Evolutionary conservation across 2,797 vertebrate species (phyloP).

Genomic region (Acropternis orthonyx): DNA sequence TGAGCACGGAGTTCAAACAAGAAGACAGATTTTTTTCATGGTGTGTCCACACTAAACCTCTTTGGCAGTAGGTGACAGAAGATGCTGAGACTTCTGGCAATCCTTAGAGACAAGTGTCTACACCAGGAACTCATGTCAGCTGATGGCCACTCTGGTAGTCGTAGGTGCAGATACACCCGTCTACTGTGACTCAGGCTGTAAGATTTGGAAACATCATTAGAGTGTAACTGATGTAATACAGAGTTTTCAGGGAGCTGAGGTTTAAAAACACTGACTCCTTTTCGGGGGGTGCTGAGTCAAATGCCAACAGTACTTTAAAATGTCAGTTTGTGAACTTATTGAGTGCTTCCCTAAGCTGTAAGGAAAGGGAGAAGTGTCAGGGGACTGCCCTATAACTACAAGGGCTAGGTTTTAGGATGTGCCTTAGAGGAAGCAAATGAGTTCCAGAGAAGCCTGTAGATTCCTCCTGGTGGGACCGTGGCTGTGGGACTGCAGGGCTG

Average conservation of each 20-base stretch:
- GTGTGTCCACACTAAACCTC: background rate
- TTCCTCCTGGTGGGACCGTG: background rate
- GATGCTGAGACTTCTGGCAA: background rate
- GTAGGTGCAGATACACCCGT: background rate
- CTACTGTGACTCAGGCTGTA: background rate
- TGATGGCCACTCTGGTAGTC: background rate
- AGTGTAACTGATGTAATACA: background rate
- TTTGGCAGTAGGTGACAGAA: background rate
- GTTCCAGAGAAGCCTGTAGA: background rate
- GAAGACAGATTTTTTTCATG: background rate
- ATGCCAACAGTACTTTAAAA: background rate
- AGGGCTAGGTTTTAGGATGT: background rate
- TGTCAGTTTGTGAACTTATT: background rate
- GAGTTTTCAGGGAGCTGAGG: background rate
- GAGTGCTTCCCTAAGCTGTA: background rate
- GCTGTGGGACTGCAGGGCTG: background rate
- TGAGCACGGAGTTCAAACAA: background rate
- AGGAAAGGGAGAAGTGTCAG: background rate
- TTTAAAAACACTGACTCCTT: background rate
- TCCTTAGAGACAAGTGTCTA: background rate
- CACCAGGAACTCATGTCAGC: background rate
- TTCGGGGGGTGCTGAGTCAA: background rate
- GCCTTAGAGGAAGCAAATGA: background rate
- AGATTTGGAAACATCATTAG: background rate
- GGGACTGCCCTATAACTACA: background rate